Evolutionary conservation across 2,888 invertebrate genomes (phyloP), one percentile per base, ranked within the genome.

Genomic region (Nemotelus pantherinus): DNA sequence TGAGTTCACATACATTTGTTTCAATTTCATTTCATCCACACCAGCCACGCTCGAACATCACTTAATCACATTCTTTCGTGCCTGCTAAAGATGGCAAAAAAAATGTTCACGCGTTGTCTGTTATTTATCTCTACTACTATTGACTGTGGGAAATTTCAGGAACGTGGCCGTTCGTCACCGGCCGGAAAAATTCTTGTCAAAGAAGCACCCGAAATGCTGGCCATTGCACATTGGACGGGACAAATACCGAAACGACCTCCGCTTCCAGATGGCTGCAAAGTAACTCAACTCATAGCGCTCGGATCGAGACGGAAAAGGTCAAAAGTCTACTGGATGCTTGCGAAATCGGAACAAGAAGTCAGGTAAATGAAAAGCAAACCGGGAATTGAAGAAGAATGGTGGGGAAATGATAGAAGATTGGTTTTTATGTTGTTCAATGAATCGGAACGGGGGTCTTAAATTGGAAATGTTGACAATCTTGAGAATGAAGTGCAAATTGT

Each of bases 261-360:
- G 57, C 88, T 94, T 81, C 94, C 95, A 0, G 89, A 89, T 0
- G 91, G 92, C 1, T 92, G 92, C 79, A 89, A 89, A 80, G 88
- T 93, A 43, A 91, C 91, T n/a, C 93, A 94, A 85, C 88, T 95
- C 53, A 91, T 95, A 88, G 95, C 93, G 0, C 89, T 95, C 65
- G 94, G 94, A 2, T 92, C 92, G 76, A 87, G 90, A 9, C 88
- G 92, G 76, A 90, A 90, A 81, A 91, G 92, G 4, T 91, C 92
- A 4, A 91, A 92, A 81, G 93, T 94, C 6, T 92, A 93, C 80
- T 95, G 94, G 94, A 92, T 95, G 89, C 89, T 95, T 80, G 93
- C 93, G 45, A 92, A 93, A 85, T 93, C 93, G 25, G 92, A 93
- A 81, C 89, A 91, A 41, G 94, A 95, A 87, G 92, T 94, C 85